A percentile compares a stretch with the other conserved stretches of the same genome.
Evolutionary conservation across 2,797 vertebrate species (phyloP).

Genomic region (Hyperoplus immaculatus): DNA sequence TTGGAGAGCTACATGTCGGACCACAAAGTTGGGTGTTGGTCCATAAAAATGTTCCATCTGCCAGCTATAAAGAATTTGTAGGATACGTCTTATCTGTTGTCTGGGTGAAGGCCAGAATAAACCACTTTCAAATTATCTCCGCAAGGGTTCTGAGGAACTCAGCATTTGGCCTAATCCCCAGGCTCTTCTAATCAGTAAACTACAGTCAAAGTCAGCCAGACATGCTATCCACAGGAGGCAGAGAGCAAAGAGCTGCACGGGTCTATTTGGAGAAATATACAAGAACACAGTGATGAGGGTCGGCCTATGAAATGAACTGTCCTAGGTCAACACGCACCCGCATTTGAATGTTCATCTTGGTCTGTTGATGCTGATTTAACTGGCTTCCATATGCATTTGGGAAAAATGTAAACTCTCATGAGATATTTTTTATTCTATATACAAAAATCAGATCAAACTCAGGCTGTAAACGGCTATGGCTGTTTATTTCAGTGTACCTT

Average conservation of each 20-base stretch:
- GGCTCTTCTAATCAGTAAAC: constrained; percentile 33
- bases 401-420: neutral
- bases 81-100: neutral
- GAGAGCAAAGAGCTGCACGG: constrained; percentile 2
- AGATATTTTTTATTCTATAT: neutral
- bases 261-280: constrained; percentile 15
- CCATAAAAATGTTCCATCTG: constrained; percentile 12
- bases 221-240: constrained; percentile 22
- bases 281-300: constrained; percentile 14
- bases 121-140: neutral
- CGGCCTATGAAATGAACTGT: constrained; percentile 18
- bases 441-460: neutral
- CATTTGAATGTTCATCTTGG: neutral
- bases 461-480: neutral
- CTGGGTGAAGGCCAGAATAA: neutral
- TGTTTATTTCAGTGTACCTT: neutral
- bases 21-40: neutral
- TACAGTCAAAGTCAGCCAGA: constrained; percentile 23
- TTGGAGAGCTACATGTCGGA: neutral
- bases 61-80: neutral
- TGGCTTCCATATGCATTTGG: too few relatives aligned
- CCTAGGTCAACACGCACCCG: constrained; percentile 10
- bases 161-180: constrained; percentile 12
- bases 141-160: neutral
- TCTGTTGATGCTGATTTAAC: too few relatives aligned